A percentile compares a stretch with the other conserved stretches of the same genome.
phyloP scores from a whole-genome alignment of 1,140 invertebrate genomes.

The Heterodera schachtii region DNA sequence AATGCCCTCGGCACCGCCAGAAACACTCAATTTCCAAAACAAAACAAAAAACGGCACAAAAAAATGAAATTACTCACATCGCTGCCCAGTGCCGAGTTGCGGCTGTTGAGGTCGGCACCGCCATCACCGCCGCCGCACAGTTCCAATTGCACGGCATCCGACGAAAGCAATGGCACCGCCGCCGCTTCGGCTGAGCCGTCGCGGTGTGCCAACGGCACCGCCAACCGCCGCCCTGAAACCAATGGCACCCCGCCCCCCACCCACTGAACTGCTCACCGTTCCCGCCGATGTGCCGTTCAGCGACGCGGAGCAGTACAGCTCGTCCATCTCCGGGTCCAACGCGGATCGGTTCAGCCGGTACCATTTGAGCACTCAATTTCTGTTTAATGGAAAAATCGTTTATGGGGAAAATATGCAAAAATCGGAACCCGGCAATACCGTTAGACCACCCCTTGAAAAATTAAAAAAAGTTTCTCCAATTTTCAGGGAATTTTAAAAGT shows the following conservation, averaged over 20 bases:
- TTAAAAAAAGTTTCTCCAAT: too few relatives aligned
- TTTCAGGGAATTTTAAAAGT: too few relatives aligned
- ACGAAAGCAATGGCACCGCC: background rate
- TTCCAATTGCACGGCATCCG: too few relatives aligned
- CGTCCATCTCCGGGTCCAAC: conserved; percentile 25
- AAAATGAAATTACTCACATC: conserved; percentile 3
- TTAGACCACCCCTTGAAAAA: too few relatives aligned
- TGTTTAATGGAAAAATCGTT: conserved; percentile 1
- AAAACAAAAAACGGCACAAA: background rate
- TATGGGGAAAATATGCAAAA: too few relatives aligned
- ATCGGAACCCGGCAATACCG: too few relatives aligned
- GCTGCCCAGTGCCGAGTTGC: conserved; percentile 22
- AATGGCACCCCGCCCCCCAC: background rate
- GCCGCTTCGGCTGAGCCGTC: background rate
- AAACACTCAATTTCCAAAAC: background rate
- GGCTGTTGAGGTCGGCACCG: conserved; percentile 5
- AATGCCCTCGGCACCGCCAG: too few relatives aligned
- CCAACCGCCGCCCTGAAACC: too few relatives aligned
- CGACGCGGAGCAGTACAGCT: conserved; percentile 16
- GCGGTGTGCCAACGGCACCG: background rate
- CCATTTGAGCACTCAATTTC: conserved; percentile 12
- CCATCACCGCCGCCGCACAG: too few relatives aligned
- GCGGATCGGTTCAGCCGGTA: background rate
- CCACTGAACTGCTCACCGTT: background rate
- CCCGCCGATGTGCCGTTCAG: conserved; percentile 1